Conservation (phyloP, 2,888 invertebrate genomes). For the Melanotus villosus region DNA sequence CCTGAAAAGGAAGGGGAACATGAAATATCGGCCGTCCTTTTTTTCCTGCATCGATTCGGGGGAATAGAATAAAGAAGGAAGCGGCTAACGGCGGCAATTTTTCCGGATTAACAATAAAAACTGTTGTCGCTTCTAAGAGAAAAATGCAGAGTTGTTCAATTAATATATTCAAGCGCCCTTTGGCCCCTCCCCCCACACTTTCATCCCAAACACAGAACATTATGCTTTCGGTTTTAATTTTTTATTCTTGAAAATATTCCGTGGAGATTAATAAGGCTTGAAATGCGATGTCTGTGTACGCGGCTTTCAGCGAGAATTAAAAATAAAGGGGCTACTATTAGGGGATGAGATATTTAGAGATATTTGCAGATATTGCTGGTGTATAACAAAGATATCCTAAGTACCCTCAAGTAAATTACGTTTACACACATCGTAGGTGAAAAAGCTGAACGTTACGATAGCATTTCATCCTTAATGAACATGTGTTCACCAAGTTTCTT, state of each 20-base stretch:
- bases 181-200: constrained; percentile 56
- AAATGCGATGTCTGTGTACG: constrained; percentile 63
- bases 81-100: constrained; percentile 51
- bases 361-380: constrained; percentile 43
- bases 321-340: constrained; percentile 57
- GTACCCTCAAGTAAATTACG: too few species aligned
- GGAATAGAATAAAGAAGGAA: constrained; percentile 46
- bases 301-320: constrained; percentile 62
- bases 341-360: constrained; percentile 50
- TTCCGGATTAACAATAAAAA: constrained; percentile 66
- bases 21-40: constrained; percentile 52
- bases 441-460: too few species aligned
- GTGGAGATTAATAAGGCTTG: constrained; percentile 67
- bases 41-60: constrained; percentile 52
- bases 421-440: too few species aligned
- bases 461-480: too few species aligned
- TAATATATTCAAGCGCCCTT: constrained; percentile 65
- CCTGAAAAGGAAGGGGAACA: constrained; percentile 59
- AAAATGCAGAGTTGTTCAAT: constrained; percentile 68
- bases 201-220: constrained; percentile 62
- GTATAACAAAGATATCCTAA: not conserved
- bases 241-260: constrained; percentile 66
- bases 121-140: constrained; percentile 65
- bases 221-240: constrained; percentile 67
- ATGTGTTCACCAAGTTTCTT: too few species aligned